Evolutionary conservation across 2,113 vertebrate species (phyloP), one percentile per base, ranked within the genome.

Genomic region (Stercorarius parasiticus): DNA sequence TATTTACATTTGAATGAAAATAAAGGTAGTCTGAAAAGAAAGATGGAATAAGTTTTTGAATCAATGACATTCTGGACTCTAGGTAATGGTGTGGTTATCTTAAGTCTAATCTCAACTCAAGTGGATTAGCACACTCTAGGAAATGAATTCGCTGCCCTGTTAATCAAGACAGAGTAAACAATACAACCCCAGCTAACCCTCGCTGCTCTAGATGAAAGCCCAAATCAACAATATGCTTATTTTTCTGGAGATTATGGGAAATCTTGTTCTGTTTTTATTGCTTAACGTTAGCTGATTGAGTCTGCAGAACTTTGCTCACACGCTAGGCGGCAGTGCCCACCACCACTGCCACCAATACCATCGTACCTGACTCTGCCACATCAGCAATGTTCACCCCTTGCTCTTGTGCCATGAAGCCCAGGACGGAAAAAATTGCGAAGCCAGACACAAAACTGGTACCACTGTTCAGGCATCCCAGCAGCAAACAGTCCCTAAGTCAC

Each of bases 401-500:
- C 97, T 99, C 99, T 99, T 99, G 99, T 99, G 99, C 99, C 99
- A 99, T 99, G 99, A 99, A 99, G 99, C 99, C 99, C 99, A 99
- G 99, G 99, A 99, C 98, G 99, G 99, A 99, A 99, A 99, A 99
- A 99, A 99, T 99, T 99, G 99, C 99, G 99, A 99, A 99, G 99
- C 99, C 99, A 99, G 99, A 99, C 98, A 99, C 99, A 99, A 99
- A 99, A 99, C 99, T 99, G 99, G 99, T 99, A 98, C 99, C 99
- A 98, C 99, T 99, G 99, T 99, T 99, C 98, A 99, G 99, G 99
- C 98, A 99, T 99, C 99, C 99, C 98, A 99, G 99, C 99, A 99
- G 99, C 99, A 99, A 98, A 99, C 99, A 99, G 99, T 99, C 99
- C 99, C 99, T 99, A 99, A 98, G 99, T 99, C 98, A 99, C 99